Conservation (phyloP, 2,888 invertebrate species). For the Microplitis deprimator region DNA sequence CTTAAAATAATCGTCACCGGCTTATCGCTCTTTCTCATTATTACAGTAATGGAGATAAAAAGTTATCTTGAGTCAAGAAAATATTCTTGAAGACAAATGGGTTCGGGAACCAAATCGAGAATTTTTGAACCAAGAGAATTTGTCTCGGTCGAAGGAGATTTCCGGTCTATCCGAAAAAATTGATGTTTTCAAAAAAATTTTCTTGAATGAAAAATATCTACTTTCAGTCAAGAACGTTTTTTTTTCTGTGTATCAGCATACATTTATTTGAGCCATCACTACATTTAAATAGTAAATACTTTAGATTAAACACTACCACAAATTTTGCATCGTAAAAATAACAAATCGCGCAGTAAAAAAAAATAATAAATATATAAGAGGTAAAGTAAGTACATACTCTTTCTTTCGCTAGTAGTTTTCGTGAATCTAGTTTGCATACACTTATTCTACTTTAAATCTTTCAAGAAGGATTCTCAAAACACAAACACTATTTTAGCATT, state of each 20-base stretch:
- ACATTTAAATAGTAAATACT: too few species aligned
- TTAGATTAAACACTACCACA: not conserved
- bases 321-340: not conserved
- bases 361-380: conserved; percentile 13
- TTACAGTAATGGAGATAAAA: not conserved
- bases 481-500: not conserved
- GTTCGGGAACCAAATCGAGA: too few species aligned
- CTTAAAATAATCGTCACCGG: not conserved
- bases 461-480: not conserved
- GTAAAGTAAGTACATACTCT: conserved; percentile 21
- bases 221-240: too few species aligned
- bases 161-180: too few species aligned
- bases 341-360: conserved; percentile 10
- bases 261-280: too few species aligned
- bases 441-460: conserved; percentile 37
- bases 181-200: too few species aligned
- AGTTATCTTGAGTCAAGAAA: too few species aligned
- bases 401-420: not conserved
- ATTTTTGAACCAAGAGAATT: too few species aligned
- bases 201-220: too few species aligned
- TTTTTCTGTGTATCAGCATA: too few species aligned
- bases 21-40: not conserved
- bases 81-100: too few species aligned
- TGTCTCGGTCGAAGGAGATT: too few species aligned
- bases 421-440: conserved; percentile 47